These are phyloP conservation scores for Neoscelio sp. DNA, from an alignment of 2,888 invertebrate genomes.

Conservation along the genomic window DNA sequence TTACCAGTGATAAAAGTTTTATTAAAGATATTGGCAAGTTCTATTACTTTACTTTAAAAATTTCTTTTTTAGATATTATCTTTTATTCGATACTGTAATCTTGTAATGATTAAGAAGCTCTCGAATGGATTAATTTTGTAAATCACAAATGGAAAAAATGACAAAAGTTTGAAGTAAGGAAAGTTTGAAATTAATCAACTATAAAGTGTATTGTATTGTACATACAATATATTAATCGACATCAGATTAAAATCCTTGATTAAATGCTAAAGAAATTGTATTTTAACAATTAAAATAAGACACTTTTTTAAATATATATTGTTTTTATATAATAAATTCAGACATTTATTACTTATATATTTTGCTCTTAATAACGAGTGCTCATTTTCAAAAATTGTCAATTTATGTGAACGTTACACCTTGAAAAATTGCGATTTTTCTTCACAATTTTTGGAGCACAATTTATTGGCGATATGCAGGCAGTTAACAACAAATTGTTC, in stretches of 20 bases:
- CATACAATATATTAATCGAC: background rate
- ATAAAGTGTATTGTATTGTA: background rate
- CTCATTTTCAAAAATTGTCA: conserved; percentile 15
- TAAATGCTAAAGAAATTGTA: too few relatives aligned
- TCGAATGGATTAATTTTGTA: conserved; percentile 16
- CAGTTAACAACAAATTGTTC: conserved; percentile 59
- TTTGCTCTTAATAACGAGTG: too few relatives aligned
- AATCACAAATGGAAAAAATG: conserved; percentile 9
- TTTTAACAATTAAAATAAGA: too few relatives aligned
- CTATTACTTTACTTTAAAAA: conserved; percentile 24
- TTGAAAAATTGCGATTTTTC: background rate
- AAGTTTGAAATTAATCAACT: conserved; percentile 6
- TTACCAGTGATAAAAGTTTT: too few relatives aligned
- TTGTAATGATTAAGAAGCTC: background rate
- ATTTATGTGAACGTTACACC: too few relatives aligned
- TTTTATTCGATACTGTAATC: conserved; percentile 9
- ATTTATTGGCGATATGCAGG: conserved; percentile 54
- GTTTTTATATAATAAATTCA: too few relatives aligned
- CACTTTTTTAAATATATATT: too few relatives aligned
- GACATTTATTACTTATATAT: too few relatives aligned
- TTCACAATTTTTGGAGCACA: conserved; percentile 12
- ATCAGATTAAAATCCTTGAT: background rate
- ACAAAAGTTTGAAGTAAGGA: conserved; percentile 3
- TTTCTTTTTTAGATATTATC: conserved; percentile 19
- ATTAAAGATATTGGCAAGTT: conserved; percentile 13